Percentiles rank a stretch among this genome's conserved stretches.
Conservation (phyloP, 2,888 invertebrate genomes). For the Drosophila tanythrix region DNA sequence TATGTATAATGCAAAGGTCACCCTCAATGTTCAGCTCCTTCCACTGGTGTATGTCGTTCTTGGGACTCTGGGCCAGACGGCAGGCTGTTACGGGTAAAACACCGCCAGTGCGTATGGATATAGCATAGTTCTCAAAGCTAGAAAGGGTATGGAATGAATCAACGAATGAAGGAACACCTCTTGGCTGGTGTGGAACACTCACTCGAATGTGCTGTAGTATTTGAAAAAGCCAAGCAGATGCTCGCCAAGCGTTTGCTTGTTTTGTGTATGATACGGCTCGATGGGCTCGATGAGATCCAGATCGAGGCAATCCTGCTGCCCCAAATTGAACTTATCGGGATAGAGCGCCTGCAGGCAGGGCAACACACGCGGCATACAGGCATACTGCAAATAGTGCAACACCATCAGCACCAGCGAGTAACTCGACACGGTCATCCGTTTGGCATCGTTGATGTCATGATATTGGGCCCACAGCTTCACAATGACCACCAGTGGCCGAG, state of each 20-base stretch:
- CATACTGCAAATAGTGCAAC: slow-evolving; percentile 97
- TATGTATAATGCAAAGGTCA: slow-evolving; percentile 69
- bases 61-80: slow-evolving; percentile 88
- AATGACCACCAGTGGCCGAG: slow-evolving; percentile 95
- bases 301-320: slow-evolving; percentile 86
- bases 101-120: slow-evolving; percentile 93
- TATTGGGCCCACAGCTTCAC: slow-evolving; percentile 98
- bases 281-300: slow-evolving; percentile 89
- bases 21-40: slow-evolving; percentile 96
- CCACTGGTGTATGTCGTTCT: slow-evolving; percentile 95
- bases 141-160: neutral
- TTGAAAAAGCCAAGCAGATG: slow-evolving; percentile 93
- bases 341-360: slow-evolving; percentile 92
- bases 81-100: slow-evolving; percentile 91
- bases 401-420: slow-evolving; percentile 99
- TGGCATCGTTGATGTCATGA: slow-evolving; percentile 98
- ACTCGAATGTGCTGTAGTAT: slow-evolving; percentile 95
- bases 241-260: slow-evolving; percentile 92
- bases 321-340: slow-evolving; percentile 87
- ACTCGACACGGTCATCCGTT: slow-evolving; percentile 97
- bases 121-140: slow-evolving; percentile 88
- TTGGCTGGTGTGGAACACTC: slow-evolving; percentile 78
- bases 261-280: slow-evolving; percentile 87
- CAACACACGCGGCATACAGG: slow-evolving; percentile 91
- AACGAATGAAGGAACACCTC: too few species aligned